Evolutionary conservation across 2,888 invertebrate genomes (phyloP).

Genomic region (Suillia variegata): DNA sequence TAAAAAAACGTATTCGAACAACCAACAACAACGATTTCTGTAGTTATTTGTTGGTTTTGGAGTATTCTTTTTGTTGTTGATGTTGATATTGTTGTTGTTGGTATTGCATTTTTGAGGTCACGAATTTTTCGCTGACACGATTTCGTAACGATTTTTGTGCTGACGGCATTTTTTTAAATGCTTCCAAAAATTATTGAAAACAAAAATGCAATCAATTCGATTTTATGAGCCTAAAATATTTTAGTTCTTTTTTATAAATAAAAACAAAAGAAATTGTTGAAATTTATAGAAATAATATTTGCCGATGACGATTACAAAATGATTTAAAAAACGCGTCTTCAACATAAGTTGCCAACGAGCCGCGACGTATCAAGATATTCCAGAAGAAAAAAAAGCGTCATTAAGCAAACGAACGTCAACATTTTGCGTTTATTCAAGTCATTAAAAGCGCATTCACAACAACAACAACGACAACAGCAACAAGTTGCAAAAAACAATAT

Average conservation of each 20-base stretch:
- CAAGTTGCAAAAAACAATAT: background rate
- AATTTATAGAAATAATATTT: too few species aligned
- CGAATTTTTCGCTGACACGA: constrained; percentile 10
- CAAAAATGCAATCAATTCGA: too few species aligned
- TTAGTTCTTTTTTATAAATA: too few species aligned
- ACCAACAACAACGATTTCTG: background rate
- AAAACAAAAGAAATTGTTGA: too few species aligned
- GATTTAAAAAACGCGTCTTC: constrained; percentile 3
- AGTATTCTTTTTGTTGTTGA: too few species aligned
- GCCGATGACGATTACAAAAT: too few species aligned
- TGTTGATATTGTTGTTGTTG: too few species aligned
- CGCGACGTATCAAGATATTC: background rate
- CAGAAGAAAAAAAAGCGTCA: background rate
- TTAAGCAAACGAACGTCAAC: background rate
- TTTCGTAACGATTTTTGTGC: background rate
- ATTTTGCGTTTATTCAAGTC: background rate
- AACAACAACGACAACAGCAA: constrained; percentile 2
- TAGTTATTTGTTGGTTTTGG: background rate
- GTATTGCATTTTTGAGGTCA: background rate
- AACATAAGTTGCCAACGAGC: too few species aligned
- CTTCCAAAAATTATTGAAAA: too few species aligned
- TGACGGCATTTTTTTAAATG: too few species aligned
- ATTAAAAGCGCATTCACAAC: background rate
- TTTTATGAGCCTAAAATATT: too few species aligned
- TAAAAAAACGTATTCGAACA: background rate